Conservation (phyloP, 2,113 vertebrate genomes). For the Choloepus hoffmanni region DNA sequence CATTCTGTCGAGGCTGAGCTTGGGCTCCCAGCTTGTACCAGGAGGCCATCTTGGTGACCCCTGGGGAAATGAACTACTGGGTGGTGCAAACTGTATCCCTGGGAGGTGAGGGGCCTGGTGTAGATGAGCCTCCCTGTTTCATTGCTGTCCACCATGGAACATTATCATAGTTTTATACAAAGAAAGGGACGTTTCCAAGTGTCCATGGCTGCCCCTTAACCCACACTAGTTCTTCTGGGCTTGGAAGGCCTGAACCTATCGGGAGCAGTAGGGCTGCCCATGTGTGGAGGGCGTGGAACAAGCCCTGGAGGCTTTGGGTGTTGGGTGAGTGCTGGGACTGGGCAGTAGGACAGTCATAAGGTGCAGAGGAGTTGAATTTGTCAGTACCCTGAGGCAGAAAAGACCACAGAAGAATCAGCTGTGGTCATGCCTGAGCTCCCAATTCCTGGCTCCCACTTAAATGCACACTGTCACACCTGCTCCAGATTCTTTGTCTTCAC, state of each 20-base stretch:
- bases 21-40: neutral
- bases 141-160: neutral
- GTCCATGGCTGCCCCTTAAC: neutral
- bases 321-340: neutral
- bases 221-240: neutral
- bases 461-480: neutral
- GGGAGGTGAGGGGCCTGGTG: no score
- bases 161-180: neutral
- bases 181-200: neutral
- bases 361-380: neutral
- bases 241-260: neutral
- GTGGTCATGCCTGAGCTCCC: neutral
- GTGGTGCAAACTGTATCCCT: neutral
- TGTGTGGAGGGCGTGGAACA: neutral
- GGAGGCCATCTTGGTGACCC: neutral
- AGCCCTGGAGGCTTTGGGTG: neutral
- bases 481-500: neutral
- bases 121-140: neutral
- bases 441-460: neutral
- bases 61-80: no score
- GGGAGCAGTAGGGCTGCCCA: neutral
- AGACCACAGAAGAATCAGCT: neutral
- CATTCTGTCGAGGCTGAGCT: neutral
- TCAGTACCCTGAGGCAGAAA: neutral
- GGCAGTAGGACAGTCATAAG: no score